A percentile compares a stretch with the other conserved stretches of the same genome.
Conservation (phyloP, 2,797 vertebrate genomes). For the Lateolabrax maculatus region DNA sequence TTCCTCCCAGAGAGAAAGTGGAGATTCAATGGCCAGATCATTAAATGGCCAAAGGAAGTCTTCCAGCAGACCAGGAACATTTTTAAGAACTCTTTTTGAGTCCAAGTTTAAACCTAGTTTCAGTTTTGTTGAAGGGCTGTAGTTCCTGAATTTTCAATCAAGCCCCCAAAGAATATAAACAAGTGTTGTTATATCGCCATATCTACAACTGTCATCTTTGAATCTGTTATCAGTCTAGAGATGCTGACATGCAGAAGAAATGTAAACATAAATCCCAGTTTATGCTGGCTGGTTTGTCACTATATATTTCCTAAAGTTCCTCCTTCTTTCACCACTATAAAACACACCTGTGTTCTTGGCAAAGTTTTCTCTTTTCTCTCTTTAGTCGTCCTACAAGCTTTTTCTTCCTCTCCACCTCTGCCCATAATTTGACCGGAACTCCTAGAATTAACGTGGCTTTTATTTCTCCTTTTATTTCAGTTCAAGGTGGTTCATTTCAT, state of each 20-base stretch:
- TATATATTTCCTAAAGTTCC: no score
- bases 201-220: neutral
- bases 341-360: no score
- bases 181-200: neutral
- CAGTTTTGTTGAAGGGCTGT: no score
- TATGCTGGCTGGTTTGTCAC: neutral
- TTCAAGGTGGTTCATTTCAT: neutral
- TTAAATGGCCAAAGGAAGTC: neutral
- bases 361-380: no score
- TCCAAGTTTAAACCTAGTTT: no score
- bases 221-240: neutral
- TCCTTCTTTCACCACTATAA: no score
- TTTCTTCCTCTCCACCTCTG: neutral
- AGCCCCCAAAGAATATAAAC: no score
- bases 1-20: constrained; percentile 28
- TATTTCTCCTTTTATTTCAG: neutral
- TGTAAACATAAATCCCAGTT: neutral
- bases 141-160: neutral
- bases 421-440: no score
- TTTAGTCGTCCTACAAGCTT: neutral
- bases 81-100: no score
- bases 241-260: neutral
- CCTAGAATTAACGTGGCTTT: neutral
- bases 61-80: neutral
- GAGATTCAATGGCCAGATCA: constrained; percentile 10